Evolutionary conservation across 2,888 invertebrate genomes (phyloP), one percentile per base, ranked within the genome.

Genomic region (Leptothorax acervorum): DNA sequence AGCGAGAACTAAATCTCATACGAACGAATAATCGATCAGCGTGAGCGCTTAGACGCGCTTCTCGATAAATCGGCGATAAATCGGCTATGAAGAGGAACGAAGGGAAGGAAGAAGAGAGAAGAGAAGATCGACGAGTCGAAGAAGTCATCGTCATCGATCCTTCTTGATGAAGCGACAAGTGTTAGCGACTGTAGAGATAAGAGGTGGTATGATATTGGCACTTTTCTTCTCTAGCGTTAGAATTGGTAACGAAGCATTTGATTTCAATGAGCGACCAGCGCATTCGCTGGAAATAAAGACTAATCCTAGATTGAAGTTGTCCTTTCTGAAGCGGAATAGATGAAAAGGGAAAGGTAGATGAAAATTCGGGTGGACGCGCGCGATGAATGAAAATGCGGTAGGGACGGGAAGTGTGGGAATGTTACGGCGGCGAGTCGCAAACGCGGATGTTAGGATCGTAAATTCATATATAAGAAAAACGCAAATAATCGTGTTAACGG

Each of bases 171-270:
- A 45, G 23, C 35, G 42, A 57, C 3, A 18, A 66, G n/a, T 11
- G 31, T 60, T 48, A 39, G 18, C 28, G 35, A 51, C 2, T 31
- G 28, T 39, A 35, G 48, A 68, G 11, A 48, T 62, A 51, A 71
- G 4, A 23, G 18, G 11, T 48, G 12, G 6, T 9, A 11, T 8
- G 23, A 23, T 23, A 42, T 55, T 4, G 79, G 79, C 79, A 81
- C 79, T 81, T 71, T 73, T 73, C 60, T 60, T 62, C 60, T 60
- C 60, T 60, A 39, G 39, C 28, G 42, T 73, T 48, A 39, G 71
- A 42, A 48, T 57, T 66, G 39, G 11, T 70, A 71, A 71, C 48
- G 60, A 71, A 71, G 75, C 63, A 55, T 76, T 81, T 79, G 35
- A 81, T 73, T 81, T 39, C 45, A n/a, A 45, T 48, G 48, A 60